Conservation (phyloP, 2,888 invertebrate species). For the Tridacna crocea region DNA sequence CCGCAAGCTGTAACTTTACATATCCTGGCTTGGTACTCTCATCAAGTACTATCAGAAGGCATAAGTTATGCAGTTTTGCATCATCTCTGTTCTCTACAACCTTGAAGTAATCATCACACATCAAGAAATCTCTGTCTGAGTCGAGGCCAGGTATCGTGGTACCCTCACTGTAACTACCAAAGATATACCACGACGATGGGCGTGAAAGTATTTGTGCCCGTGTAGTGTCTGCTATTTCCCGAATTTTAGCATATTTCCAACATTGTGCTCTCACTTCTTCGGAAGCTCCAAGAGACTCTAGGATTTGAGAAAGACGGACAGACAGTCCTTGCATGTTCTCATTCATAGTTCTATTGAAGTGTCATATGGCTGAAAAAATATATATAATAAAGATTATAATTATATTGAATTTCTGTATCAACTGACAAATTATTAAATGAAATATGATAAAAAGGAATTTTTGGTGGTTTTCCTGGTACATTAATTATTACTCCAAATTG, state of each 20-base stretch:
- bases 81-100: not conserved
- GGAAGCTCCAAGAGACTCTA: not conserved
- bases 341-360: no score
- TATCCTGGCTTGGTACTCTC: not conserved
- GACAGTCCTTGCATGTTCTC: not conserved
- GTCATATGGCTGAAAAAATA: no score
- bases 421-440: no score
- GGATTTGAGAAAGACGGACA: not conserved
- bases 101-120: not conserved
- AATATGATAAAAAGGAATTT: no score
- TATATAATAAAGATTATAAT: no score
- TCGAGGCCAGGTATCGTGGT: not conserved
- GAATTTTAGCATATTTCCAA: not conserved
- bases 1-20: not conserved
- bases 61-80: not conserved
- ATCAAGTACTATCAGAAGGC: not conserved
- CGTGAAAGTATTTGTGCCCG: not conserved
- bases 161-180: constrained; percentile 1
- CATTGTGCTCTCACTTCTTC: not conserved
- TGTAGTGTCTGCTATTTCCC: not conserved
- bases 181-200: not conserved
- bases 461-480: no score
- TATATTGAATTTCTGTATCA: no score
- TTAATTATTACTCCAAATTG: no score
- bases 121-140: not conserved